These are phyloP conservation scores for Thamnophis elegans DNA, from an alignment of 2,797 vertebrate species.

Conservation along the genomic window DNA sequence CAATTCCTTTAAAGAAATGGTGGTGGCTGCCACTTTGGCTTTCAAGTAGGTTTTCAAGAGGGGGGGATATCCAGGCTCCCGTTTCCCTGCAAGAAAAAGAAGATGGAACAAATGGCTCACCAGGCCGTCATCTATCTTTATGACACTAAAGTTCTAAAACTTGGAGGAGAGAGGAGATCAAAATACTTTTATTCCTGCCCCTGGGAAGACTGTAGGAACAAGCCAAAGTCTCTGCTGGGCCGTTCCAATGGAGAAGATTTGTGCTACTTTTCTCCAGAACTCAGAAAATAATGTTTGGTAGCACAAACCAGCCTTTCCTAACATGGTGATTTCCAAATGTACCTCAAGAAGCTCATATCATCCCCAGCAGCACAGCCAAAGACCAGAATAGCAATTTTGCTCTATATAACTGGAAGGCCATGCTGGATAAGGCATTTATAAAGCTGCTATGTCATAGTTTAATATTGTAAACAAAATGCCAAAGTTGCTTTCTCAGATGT, in stretches of 20 bases:
- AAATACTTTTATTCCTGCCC: background rate
- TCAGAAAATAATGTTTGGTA: background rate
- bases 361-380: background rate
- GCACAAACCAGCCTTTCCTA: background rate
- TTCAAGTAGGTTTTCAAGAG: background rate
- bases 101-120: background rate
- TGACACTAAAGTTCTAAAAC: background rate
- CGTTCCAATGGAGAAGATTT: background rate
- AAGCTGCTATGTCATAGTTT: background rate
- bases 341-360: background rate
- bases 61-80: background rate
- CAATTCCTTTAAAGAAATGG: background rate
- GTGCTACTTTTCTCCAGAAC: too few species aligned
- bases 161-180: background rate
- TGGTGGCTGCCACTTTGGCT: background rate
- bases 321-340: background rate
- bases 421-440: background rate
- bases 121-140: background rate
- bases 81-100: background rate
- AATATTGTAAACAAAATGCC: too few species aligned
- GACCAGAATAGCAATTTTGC: background rate
- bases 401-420: background rate
- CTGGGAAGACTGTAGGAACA: background rate
- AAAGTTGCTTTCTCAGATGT: background rate
- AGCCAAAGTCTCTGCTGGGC: background rate